phyloP scores from a whole-genome alignment of 2,888 invertebrate genomes.

The Drosophila vallismaia region DNA sequence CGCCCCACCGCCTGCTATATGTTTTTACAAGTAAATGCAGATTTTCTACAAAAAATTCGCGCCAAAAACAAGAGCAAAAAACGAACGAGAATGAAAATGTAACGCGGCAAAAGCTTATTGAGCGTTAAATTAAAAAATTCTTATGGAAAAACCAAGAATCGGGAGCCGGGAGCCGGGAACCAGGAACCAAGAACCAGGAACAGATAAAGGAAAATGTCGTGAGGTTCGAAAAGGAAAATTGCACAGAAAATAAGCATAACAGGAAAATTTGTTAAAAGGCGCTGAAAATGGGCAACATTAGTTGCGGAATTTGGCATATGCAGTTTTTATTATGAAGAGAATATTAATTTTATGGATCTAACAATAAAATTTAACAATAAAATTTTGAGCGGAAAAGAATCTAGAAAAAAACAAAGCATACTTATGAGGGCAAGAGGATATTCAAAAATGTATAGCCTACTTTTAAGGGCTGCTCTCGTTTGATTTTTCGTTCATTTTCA shows the following conservation, averaged over 20 bases:
- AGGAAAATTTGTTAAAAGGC: conserved; percentile 19
- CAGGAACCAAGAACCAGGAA: conserved; percentile 22
- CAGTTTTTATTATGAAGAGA: conserved; percentile 9
- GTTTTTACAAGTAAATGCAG: background rate
- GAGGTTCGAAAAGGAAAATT: conserved; percentile 5
- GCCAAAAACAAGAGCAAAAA: background rate
- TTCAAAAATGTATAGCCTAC: background rate
- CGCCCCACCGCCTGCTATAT: no score
- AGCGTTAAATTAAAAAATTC: conserved; percentile 81
- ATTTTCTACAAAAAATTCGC: background rate
- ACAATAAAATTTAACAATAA: background rate
- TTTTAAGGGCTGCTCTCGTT: background rate
- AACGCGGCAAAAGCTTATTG: conserved; percentile 73
- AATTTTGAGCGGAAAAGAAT: background rate
- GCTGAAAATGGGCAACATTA: conserved; percentile 19
- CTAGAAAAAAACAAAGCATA: background rate
- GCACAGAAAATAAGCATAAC: conserved; percentile 7
- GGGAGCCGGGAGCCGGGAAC: background rate
- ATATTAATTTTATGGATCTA: background rate
- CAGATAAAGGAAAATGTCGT: conserved; percentile 25
- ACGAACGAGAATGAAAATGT: conserved; percentile 36
- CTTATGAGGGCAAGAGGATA: background rate
- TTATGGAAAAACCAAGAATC: conserved; percentile 49
- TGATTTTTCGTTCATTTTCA: background rate
- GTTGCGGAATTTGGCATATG: conserved; percentile 22